Evolutionary conservation across 2,888 invertebrate genomes (phyloP), one percentile per base, ranked within the genome.

Genomic region (Theodoxus fluviatilis): DNA sequence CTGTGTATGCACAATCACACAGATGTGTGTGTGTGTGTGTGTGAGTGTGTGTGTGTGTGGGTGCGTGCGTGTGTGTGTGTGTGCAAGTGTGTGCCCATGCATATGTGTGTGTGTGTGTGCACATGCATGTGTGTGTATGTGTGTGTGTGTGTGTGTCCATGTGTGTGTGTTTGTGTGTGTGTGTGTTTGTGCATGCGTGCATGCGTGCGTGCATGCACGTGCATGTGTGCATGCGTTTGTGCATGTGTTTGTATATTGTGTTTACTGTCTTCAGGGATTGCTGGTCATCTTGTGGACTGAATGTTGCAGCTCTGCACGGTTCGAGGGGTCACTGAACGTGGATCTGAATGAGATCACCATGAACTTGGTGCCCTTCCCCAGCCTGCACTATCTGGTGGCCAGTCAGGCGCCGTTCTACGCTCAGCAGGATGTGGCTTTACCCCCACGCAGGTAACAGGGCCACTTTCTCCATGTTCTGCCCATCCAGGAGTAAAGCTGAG

Each of bases 271-370:
- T 43, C 25, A 3, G 22, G 43, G 12, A 1, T 0, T 35, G 25
- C 7, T 61, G 22, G n/a, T 61, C 28, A 35, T 6, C 15, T 37
- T 6, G 18, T 64, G n/a, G n/a, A n/a, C n/a, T n/a, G n/a, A n/a
- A n/a, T n/a, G n/a, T n/a, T n/a, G 68, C 78, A 88, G 88, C 71
- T 88, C 88, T 22, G 85, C 88, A 1, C 76, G 88, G 63, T 88
- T 88, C 82, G 87, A 88, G 72, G 88, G 88, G 4, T 84, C 85
- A 2, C 77, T 88, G 70, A 88, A 88, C 75, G 86, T 88, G 25
- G 88, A 88, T 79, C 78, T 88, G 71, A 88, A 88, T 78, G 88
- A 88, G 75, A 88, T 88, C 43, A 84, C 87, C 1, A 88, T 87
- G 85, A 88, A 88, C 74, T 79, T 88, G 70, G 87, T 88, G 6